A percentile compares a stretch with the other conserved stretches of the same genome.
phyloP scores from a whole-genome alignment of 2,888 invertebrate genomes.

The Euzophera pinguis region DNA sequence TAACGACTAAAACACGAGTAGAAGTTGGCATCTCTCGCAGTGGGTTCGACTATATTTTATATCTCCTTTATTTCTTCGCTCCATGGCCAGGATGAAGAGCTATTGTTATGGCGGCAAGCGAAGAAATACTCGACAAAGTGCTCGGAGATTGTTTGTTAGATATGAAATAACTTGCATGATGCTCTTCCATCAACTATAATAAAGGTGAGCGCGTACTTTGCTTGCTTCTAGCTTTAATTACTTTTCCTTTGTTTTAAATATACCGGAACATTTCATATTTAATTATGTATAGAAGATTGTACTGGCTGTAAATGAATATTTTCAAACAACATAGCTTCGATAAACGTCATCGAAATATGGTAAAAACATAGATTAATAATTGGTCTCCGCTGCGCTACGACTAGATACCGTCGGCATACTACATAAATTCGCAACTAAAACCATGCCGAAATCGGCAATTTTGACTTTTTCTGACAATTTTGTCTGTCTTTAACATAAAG shows the following conservation, averaged over 20 bases:
- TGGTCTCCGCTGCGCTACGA: too few species aligned
- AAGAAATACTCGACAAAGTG: constrained; percentile 47
- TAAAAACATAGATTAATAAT: too few species aligned
- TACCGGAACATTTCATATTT: neutral
- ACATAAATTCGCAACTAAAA: too few species aligned
- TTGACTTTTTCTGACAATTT: too few species aligned
- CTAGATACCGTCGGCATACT: too few species aligned
- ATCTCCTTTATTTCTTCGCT: neutral
- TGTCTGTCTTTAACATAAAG: too few species aligned
- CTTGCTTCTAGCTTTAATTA: neutral
- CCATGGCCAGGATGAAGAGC: constrained; percentile 38
- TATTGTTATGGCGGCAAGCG: constrained; percentile 45
- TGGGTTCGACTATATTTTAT: neutral
- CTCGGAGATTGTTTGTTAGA: constrained; percentile 35
- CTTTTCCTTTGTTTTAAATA: neutral
- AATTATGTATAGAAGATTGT: too few species aligned
- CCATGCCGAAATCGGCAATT: too few species aligned
- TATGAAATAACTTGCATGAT: constrained; percentile 41
- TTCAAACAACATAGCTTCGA: too few species aligned
- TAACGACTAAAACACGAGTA: too few species aligned
- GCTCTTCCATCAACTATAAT: constrained; percentile 18
- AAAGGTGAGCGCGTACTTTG: neutral
- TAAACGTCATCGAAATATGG: too few species aligned
- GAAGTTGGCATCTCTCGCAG: neutral
- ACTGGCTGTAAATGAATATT: too few species aligned